Evolutionary conservation across 2,797 vertebrate genomes (phyloP), one percentile per base, ranked within the genome.

Genomic region (Sebastes hopkinsi): DNA sequence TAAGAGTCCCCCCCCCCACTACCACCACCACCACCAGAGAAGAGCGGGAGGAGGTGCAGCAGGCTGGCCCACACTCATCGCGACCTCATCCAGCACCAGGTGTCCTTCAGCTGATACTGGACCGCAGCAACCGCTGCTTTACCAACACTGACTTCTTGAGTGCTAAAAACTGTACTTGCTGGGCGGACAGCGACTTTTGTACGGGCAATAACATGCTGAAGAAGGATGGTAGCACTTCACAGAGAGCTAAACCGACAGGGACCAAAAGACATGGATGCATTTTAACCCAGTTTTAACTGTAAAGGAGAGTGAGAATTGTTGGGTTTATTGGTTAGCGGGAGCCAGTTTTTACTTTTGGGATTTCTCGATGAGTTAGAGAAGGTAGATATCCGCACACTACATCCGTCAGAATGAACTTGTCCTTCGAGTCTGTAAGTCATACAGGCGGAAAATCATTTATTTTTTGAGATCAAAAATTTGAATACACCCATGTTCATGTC

Each of bases 181-280:
- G 80, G 83, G 72, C 42, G 23, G 80, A 86, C 83, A 22, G 87
- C 70, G 67, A 85, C 79, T 71, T 84, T 87, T 92, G 85, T 80
- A 87, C 75, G 79, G 94, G 94, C 94, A 95, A 95, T 94, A 94
- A 95, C 54, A 80, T 72, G 91, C 89, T 92, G 89, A 84, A 73
- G 85, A 89, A 70, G 96, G 95, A 95, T 94, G 94, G 91, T 94
- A 96, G 96, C 96, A 96, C 96, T 96, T 95, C 93, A 92, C 73
- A 81, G 84, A 89, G 80, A 87, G 91, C 87, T 87, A 86, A 90
- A 87, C 88, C 60, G 80, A 97, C 96, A 97, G 97, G 96, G 98
- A 99, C 98, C 98, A 99, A 97, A 96, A 96, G 89, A 92, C 94
- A 73, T 89, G 87, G 92, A 90, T 72, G 80, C 85, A 82, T 95